Conservation (phyloP, 2,113 vertebrate genomes). For the human (Homo sapiens) region GRCh38 chr14:56677501-56678000, state of each 20-base stretch:
- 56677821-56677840: neutral
- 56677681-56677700: neutral
- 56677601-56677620: neutral
- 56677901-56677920: neutral
- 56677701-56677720: neutral
- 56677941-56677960: neutral
- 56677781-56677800: neutral
- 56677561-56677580: neutral
- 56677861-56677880: fast-evolving
- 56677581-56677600: neutral
- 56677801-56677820: neutral
- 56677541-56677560: neutral
- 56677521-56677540: neutral
- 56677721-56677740: neutral
- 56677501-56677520: too few species aligned
- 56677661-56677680: neutral
- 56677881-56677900: fast-evolving
- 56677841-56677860: neutral
- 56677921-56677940: neutral
- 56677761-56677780: neutral
- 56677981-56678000: neutral
- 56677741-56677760: too few species aligned
- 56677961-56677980: neutral
- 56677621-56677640: neutral
- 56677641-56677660: neutral